phyloP scores from a whole-genome alignment of 2,888 invertebrate genomes.

The Plebejus anna region DNA sequence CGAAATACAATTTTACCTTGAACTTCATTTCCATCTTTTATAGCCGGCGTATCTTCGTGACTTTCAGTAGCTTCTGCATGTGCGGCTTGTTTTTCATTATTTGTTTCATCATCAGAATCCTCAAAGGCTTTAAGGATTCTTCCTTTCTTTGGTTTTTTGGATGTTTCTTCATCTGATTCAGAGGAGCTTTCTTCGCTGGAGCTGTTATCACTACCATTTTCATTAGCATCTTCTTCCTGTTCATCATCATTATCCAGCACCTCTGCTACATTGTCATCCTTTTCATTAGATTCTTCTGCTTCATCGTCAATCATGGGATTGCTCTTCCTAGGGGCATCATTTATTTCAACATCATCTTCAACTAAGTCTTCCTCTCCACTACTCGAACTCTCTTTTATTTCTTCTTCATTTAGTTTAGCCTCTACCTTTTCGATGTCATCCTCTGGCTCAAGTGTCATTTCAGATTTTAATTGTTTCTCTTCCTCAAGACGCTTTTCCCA shows the following conservation, averaged over 20 bases:
- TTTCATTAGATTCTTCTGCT: conserved; percentile 73
- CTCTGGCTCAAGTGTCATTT: conserved; percentile 61
- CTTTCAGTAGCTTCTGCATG: conserved; percentile 4
- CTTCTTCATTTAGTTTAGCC: conserved; percentile 54
- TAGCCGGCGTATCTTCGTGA: conserved; percentile 25
- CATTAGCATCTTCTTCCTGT: conserved; percentile 46
- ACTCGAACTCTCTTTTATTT: conserved; percentile 63
- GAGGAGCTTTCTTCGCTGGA: conserved; percentile 54
- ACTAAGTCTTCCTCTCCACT: conserved; percentile 72
- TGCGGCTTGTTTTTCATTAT: conserved; percentile 2
- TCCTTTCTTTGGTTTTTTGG: conserved; percentile 53
- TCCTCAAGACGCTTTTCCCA: conserved; percentile 83
- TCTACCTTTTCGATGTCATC: conserved; percentile 70
- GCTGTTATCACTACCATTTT: conserved; percentile 50
- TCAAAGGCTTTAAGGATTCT: conserved; percentile 73
- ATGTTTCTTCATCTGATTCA: conserved; percentile 55
- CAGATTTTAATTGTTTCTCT: conserved; percentile 63
- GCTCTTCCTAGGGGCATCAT: conserved; percentile 57
- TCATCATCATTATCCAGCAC: conserved; percentile 38
- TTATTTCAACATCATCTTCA: conserved; percentile 48
- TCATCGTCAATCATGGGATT: conserved; percentile 71
- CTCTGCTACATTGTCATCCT: conserved; percentile 38
- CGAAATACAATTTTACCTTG: conserved; percentile 30
- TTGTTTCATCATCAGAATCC: conserved; percentile 69
- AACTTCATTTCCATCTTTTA: conserved; percentile 31